Conservation (phyloP, 2,113 vertebrate genomes). For the Ptyas mucosa region DNA sequence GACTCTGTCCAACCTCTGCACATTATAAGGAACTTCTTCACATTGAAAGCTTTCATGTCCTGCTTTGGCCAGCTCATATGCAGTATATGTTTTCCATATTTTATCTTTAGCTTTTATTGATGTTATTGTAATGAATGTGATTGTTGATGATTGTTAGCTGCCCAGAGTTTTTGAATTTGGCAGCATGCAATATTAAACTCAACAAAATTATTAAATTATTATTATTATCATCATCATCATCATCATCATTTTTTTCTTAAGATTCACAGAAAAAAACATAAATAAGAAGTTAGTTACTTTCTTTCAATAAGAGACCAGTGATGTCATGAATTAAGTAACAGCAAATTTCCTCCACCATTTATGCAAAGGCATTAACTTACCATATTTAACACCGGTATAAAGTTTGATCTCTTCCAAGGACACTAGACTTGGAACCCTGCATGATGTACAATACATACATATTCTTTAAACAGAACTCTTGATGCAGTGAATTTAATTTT, state of each 20-base stretch:
- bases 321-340: not conserved
- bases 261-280: not conserved
- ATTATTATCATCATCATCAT: not conserved
- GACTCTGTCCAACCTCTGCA: not conserved
- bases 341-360: not conserved
- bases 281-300: not conserved
- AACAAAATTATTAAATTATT: not conserved
- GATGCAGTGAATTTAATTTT: not conserved
- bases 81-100: not conserved
- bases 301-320: not conserved
- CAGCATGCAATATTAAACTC: not conserved
- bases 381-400: conserved; percentile 86
- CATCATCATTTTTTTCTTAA: not conserved
- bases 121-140: not conserved
- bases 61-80: not conserved
- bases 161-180: not conserved
- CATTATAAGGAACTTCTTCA: not conserved
- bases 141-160: not conserved
- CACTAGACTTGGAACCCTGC: conserved; percentile 89
- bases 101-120: not conserved
- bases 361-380: conserved; percentile 64
- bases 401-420: conserved; percentile 88
- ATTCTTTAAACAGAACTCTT: not conserved
- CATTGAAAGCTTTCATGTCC: not conserved
- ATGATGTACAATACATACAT: conserved; percentile 50